Evolutionary conservation across 2,888 invertebrate species (phyloP), one percentile per base, ranked within the genome.

Genomic region (Sesia bembeciformis): DNA sequence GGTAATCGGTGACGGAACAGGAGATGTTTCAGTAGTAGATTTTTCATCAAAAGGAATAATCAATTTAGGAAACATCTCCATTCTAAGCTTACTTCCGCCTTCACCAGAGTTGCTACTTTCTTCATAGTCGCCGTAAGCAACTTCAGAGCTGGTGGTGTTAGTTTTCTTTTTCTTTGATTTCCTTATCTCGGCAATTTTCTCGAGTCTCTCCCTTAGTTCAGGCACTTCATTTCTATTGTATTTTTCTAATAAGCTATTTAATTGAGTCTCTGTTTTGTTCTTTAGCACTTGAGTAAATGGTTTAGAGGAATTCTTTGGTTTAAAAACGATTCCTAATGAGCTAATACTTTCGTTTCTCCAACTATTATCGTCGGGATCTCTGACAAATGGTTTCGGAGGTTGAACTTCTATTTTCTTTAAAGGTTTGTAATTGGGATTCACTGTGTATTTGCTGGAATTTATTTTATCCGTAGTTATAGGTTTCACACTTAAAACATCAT

Each of bases 311-410:
- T 85, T 86, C 58, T 84, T 87, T 0, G 85, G 80, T 61, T 88
- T 88, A 57, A 87, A 88, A 8, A 88, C 87, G n/a, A 89, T 88
- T 40, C 89, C 89, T 43, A 86, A 57, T 4, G 84, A 86, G 60
- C 82, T 88, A 50, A 89, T 78, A 58, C 89, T 88, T 68, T 88
- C 86, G 58, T 88, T 89, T 66, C 89, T 77, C 89, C 89, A 89
- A 58, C 85, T 87, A 56, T 87, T 87, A 57, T 89, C 89, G 54
- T 89, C 88, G 0, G 88, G 89, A 55, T 89, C 77, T 63, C 87
- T 67, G 23, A 82, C 63, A 54, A 81, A 80, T 3, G 68, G 72
- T 58, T 84, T 87, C 2, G 76, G 68, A 4, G 82, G 76, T 60
- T 79, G 79, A 1, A 87, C 75, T 52, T 87, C 87, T 43, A 88